These are phyloP conservation scores for Telmatochromis sp. DNA, from an alignment of 2,113 vertebrate genomes.

Conservation along the genomic window DNA sequence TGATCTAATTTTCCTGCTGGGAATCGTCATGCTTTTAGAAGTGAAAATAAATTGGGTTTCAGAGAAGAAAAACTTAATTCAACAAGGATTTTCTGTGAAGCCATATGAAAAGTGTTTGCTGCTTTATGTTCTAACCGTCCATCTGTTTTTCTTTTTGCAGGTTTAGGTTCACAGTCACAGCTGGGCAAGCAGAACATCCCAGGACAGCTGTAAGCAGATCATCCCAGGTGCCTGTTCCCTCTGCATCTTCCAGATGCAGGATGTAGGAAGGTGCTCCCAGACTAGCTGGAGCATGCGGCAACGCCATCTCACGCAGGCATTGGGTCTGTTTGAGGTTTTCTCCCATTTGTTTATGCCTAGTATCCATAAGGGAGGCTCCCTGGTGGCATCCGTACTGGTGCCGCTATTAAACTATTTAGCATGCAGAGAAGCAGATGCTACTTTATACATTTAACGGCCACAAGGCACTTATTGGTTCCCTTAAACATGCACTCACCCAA, in stretches of 20 bases:
- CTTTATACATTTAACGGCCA: neutral
- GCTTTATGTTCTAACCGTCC: neutral
- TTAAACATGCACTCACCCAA: neutral
- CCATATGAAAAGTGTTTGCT: neutral
- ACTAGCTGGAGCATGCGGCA: neutral
- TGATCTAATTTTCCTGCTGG: neutral
- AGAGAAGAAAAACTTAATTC: neutral
- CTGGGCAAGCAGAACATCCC: neutral
- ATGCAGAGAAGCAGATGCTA: neutral
- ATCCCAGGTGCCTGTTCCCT: neutral
- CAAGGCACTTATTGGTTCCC: neutral
- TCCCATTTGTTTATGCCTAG: neutral
- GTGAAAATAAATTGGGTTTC: neutral
- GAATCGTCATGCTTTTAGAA: neutral
- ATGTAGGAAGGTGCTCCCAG: neutral
- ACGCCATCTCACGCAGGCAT: neutral
- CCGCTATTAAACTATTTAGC: neutral
- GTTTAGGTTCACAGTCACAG: neutral
- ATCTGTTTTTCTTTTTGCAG: neutral
- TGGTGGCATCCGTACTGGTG: neutral
- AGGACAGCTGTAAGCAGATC: neutral
- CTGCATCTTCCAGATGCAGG: constrained; percentile 16
- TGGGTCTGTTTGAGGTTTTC: neutral
- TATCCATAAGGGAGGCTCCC: neutral
- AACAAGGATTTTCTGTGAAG: neutral